Conservation (phyloP, 92 coral and sea anemone species). For the Palythoa caribaeorum region DNA sequence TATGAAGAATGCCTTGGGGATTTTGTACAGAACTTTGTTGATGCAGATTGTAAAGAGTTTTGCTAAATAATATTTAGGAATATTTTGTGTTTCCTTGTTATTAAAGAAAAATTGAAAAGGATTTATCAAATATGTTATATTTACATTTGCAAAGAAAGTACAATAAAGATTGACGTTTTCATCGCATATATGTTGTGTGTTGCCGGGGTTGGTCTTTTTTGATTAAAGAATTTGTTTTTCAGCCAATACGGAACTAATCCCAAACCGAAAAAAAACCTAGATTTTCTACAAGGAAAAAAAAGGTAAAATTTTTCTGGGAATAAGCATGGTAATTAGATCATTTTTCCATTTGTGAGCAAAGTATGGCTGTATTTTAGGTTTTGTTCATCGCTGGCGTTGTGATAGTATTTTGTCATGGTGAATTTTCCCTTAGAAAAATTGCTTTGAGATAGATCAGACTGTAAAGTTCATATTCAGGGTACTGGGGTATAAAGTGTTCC, state of each 20-base stretch:
- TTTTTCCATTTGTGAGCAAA: no score
- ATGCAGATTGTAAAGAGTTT: slow-evolving; percentile 52
- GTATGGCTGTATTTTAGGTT: no score
- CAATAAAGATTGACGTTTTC: slow-evolving; percentile 25
- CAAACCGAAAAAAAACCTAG: neutral
- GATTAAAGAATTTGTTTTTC: slow-evolving; percentile 1
- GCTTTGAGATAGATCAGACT: no score
- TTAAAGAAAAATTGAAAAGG: slow-evolving; percentile 46
- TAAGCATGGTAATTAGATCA: no score
- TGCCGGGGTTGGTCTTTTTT: neutral
- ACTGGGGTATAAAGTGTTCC: no score
- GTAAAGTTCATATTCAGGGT: no score
- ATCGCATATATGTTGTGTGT: neutral
- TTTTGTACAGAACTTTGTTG: slow-evolving; percentile 51
- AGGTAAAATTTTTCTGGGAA: no score
- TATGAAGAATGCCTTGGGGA: slow-evolving; percentile 12
- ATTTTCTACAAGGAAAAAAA: no score
- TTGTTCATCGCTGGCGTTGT: no score
- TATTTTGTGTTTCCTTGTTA: slow-evolving; percentile 54
- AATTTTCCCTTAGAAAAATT: no score
- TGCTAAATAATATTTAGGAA: slow-evolving; percentile 51
- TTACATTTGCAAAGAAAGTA: slow-evolving; percentile 39
- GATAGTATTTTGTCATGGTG: no score
- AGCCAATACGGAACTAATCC: no score
- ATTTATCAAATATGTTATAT: slow-evolving; percentile 30